Evolutionary conservation across 2,113 vertebrate genomes (phyloP).

Genomic region (Empidonax alnorum): DNA sequence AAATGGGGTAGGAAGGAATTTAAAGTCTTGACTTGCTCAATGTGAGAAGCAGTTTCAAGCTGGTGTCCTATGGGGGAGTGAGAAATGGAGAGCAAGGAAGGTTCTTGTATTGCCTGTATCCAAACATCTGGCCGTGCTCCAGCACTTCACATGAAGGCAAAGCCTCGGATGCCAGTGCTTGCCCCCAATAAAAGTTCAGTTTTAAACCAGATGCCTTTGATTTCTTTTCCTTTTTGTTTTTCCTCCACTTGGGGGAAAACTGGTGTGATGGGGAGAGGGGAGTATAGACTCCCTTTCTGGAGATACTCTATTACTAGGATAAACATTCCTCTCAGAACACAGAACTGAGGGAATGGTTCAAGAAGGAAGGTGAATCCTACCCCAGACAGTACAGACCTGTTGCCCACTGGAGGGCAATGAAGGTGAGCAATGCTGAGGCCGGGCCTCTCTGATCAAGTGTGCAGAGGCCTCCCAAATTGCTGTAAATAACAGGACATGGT

Average conservation of each 20-base stretch:
- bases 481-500: not conserved
- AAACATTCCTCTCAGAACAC: not conserved
- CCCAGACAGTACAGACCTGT: not conserved
- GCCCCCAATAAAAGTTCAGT: not conserved
- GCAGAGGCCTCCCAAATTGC: not conserved
- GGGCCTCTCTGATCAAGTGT: not conserved
- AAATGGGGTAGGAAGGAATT: not conserved
- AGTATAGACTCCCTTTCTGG: not conserved
- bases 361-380: not conserved
- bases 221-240: not conserved
- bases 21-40: conserved; percentile 29
- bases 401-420: not conserved
- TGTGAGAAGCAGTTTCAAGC: not conserved
- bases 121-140: not conserved
- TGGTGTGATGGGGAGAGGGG: not conserved
- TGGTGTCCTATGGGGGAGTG: not conserved
- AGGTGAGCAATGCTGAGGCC: not conserved
- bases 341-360: not conserved
- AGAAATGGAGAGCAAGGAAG: not conserved
- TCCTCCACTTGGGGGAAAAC: not conserved
- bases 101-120: not conserved
- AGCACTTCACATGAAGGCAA: not conserved
- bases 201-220: fast-evolving
- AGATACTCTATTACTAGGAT: not conserved
- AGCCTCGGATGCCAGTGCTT: fast-evolving